Conservation (phyloP, 2,797 vertebrate genomes). For the Parauchenoglanis ngamensis region DNA sequence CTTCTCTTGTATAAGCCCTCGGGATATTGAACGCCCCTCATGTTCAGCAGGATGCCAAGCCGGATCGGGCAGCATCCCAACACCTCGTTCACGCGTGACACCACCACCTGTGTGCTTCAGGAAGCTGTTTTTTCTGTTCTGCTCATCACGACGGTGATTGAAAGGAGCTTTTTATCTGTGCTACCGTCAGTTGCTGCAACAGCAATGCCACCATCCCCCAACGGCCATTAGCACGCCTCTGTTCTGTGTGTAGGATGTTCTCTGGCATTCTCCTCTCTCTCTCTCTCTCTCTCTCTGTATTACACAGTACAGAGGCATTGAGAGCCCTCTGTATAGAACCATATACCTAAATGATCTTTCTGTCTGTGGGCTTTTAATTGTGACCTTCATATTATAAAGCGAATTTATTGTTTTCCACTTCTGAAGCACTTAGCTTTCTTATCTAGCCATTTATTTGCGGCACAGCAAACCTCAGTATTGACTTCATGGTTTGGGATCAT, state of each 20-base stretch:
- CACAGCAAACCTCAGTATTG: not conserved
- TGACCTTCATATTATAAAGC: slow-evolving; percentile 22
- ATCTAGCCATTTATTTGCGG: not conserved
- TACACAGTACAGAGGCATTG: not conserved
- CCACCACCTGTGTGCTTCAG: slow-evolving; percentile 21
- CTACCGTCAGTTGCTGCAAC: slow-evolving; percentile 6
- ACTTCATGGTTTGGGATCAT: not conserved
- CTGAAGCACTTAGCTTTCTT: not conserved
- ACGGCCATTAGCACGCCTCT: slow-evolving; percentile 17
- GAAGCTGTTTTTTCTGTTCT: not conserved
- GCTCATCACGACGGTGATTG: not conserved
- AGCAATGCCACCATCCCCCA: slow-evolving; percentile 9
- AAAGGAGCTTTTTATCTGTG: not conserved
- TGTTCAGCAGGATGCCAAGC: slow-evolving; percentile 10
- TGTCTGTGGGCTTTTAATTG: slow-evolving; percentile 19
- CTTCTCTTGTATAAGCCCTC: not conserved
- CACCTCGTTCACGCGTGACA: slow-evolving; percentile 13
- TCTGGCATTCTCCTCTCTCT: slow-evolving; percentile 3
- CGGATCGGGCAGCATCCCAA: slow-evolving; percentile 15
- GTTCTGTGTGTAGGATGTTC: slow-evolving; percentile 21
- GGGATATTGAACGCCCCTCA: slow-evolving; percentile 1
- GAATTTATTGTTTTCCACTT: not conserved
- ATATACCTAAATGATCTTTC: not conserved
- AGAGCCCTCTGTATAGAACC: not conserved
- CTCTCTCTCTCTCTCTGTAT: not conserved